These are phyloP conservation scores for Xenus cinereus DNA, from an alignment of 2,113 vertebrate species.

Conservation along the genomic window DNA sequence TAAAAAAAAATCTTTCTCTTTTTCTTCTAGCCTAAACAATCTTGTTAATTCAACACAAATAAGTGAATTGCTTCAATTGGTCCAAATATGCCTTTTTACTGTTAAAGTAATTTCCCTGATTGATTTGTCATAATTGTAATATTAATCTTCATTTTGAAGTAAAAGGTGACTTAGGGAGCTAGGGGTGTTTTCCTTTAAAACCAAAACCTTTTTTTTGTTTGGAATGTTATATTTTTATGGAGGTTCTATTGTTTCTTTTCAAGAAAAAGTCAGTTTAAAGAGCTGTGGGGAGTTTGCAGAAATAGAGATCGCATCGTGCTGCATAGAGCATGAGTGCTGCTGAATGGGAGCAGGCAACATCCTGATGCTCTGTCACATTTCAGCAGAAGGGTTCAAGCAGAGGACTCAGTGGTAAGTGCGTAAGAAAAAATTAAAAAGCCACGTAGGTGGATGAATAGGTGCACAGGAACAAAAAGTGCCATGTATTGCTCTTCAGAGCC, in stretches of 20 bases:
- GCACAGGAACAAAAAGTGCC: conserved; percentile 27
- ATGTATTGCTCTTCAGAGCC: conserved; percentile 6
- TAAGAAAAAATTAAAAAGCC: not conserved
- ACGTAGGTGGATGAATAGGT: conserved; percentile 5
- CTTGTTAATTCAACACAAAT: not conserved
- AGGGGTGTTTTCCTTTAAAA: not conserved
- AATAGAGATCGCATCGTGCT: not conserved
- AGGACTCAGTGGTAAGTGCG: not conserved
- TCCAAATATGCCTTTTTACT: not conserved
- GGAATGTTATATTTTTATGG: not conserved
- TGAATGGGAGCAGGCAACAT: not conserved
- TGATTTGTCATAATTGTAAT: not conserved
- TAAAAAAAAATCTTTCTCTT: not conserved
- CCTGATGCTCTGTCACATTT: not conserved
- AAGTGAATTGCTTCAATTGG: not conserved
- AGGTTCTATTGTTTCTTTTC: not conserved
- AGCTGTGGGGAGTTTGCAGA: not conserved
- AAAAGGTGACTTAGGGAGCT: not conserved
- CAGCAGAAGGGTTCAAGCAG: not conserved
- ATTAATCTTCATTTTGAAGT: not conserved
- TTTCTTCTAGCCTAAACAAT: not conserved
- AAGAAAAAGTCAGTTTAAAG: not conserved
- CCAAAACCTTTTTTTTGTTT: not conserved
- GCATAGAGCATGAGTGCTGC: not conserved
- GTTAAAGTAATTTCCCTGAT: not conserved